Evolutionary conservation across 1,140 invertebrate species (phyloP), one percentile per base, ranked within the genome.

Genomic region (Teleopsis dalmanni): DNA sequence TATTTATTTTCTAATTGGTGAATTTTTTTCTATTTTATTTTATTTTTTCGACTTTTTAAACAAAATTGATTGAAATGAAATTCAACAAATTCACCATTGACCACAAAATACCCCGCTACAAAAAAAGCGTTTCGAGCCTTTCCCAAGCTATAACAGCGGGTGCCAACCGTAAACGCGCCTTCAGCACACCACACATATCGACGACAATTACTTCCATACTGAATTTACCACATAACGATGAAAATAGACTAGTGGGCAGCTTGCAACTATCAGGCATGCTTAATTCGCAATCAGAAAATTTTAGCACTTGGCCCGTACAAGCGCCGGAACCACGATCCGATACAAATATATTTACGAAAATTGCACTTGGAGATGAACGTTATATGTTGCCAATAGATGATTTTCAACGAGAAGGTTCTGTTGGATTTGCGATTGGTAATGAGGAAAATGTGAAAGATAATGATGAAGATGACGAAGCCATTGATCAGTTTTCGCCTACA

Each of bases 401-500:
- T 31, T n/a, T n/a, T n/a, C n/a, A n/a, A n/a, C n/a, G n/a, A n/a
- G n/a, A n/a, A n/a, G n/a, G n/a, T n/a, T n/a, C n/a, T n/a, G n/a
- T n/a, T n/a, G n/a, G n/a, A 21, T 22, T 13, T 50, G 26, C 27
- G 25, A 41, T 16, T 16, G 27, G 14, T 22, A 18, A 19, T n/a
- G 19, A 13, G 10, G 50, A 23, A 8, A 36, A 40, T 16, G 38
- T 48, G 1, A 26, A 61, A 0, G 57, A 62, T 50, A 57, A 64
- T 10, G 26, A 26, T 26, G 47, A 36, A 4, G 47, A 49, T 43
- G 64, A 67, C 36, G 64, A 67, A 51, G 62, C 64, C 14, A 55
- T 55, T 3, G 64, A 67, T 54, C 64, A 67, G 43, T 67, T 67
- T 47, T 67, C 64, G 4, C 64, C 64, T 2, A 59, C 62, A 3